A percentile compares a stretch with the other conserved stretches of the same genome.
Conservation (phyloP, 1,140 invertebrate species). For the Leptinotarsa lineolata region DNA sequence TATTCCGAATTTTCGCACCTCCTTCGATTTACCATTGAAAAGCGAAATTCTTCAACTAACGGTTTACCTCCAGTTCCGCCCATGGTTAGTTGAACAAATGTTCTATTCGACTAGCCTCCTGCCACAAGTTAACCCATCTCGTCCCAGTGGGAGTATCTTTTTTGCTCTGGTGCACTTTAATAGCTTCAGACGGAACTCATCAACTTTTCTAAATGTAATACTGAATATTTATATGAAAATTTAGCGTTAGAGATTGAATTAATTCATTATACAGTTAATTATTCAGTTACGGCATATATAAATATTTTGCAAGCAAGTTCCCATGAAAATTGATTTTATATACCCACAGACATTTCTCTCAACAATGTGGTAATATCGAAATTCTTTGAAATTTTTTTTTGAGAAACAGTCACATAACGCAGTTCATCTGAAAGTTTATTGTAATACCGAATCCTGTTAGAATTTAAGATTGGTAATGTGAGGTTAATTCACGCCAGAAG, state of each 20-base stretch:
- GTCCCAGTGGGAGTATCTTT: conserved; percentile 2
- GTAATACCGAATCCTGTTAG: too few relatives aligned
- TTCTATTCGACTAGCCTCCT: neutral
- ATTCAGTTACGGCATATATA: neutral
- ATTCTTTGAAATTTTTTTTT: too few relatives aligned
- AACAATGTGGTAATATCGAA: too few relatives aligned
- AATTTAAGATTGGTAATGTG: too few relatives aligned
- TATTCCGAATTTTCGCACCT: too few relatives aligned
- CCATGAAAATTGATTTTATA: neutral
- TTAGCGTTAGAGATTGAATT: neutral
- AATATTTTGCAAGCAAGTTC: neutral
- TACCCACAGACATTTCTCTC: too few relatives aligned
- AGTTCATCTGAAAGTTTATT: too few relatives aligned
- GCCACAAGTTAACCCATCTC: conserved; percentile 7
- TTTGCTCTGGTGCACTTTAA: conserved; percentile 8
- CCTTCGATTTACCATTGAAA: too few relatives aligned
- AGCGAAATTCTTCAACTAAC: too few relatives aligned
- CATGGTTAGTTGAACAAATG: neutral
- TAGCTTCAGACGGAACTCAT: neutral
- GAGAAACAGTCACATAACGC: too few relatives aligned
- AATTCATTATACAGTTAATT: neutral
- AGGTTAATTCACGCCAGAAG: too few relatives aligned
- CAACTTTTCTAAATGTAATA: neutral
- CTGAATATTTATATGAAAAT: neutral
- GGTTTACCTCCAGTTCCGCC: neutral